These are phyloP conservation scores for Drosophila sp. DNA, from an alignment of 1,140 invertebrate genomes.

Conservation along the genomic window DNA sequence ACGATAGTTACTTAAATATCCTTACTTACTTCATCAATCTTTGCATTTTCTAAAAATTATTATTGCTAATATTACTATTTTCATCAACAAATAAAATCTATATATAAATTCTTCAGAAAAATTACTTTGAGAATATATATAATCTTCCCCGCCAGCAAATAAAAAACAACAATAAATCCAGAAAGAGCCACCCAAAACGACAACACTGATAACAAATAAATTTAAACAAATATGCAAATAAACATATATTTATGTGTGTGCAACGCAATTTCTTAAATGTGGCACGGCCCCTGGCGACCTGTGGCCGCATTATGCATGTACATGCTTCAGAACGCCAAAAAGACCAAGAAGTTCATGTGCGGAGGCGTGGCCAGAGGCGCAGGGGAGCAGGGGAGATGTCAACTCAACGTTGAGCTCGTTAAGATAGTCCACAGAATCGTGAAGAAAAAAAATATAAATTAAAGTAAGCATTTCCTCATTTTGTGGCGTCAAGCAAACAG, in stretches of 20 bases:
- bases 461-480: slow-evolving; percentile 80
- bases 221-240: slow-evolving; percentile 62
- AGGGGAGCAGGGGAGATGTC: neutral
- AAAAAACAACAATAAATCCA: too few species aligned
- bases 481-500: slow-evolving; percentile 41
- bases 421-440: slow-evolving; percentile 35
- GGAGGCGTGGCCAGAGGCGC: neutral
- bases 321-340: slow-evolving; percentile 53
- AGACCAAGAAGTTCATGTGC: slow-evolving; percentile 10
- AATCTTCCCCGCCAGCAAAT: too few species aligned
- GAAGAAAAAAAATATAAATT: slow-evolving; percentile 62
- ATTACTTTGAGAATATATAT: too few species aligned
- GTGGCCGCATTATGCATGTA: slow-evolving; percentile 63
- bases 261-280: slow-evolving; percentile 23
- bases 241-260: slow-evolving; percentile 25
- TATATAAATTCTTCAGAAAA: too few species aligned
- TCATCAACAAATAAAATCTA: too few species aligned
- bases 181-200: too few species aligned
- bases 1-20: too few species aligned
- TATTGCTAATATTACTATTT: too few species aligned
- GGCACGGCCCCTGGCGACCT: slow-evolving; percentile 40
- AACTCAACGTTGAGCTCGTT: slow-evolving; percentile 46
- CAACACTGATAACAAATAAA: slow-evolving; percentile 50
- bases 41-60: too few species aligned
- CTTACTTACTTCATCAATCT: too few species aligned